Evolutionary conservation across 2,888 invertebrate species (phyloP), one percentile per base, ranked within the genome.

Genomic region (Apamea crenata): DNA sequence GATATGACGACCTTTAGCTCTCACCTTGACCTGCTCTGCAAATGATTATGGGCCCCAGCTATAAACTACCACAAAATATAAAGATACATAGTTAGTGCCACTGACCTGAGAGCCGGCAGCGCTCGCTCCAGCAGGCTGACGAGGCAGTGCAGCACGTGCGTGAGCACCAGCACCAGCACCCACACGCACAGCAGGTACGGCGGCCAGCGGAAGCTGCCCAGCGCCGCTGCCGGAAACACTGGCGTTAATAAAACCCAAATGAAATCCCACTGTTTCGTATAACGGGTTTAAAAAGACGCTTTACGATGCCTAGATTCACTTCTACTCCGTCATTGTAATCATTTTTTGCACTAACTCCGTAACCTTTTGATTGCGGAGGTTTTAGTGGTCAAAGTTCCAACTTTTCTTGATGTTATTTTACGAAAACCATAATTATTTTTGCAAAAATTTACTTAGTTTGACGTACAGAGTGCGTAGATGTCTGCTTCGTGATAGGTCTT

Each of bases 201-300:
- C 86, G 97, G 96, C 96, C 96, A 97, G 44, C 95, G 95, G 93
- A 95, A 94, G 61, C 95, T 95, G 91, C 95, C 95, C 90, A 96
- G 83, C 72, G 96, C 93, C 71, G 71, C 71, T 71, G 61, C 36
- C 71, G 61, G n/a, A 61, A 71, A 71, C n/a, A 71, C 71, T 61
- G 21, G 36, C n/a, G 71, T 71, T 56, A 59, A 7, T 71, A 12
- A 71, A 61, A 36, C 7, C 36, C 59, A 21, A 12, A 71, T 61
- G 0, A 21, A 36, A 36, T 59, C 56, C n/a, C 36, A 32, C 16
- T 12, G 18, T 40, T 71, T 40, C n/a, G 7, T 21, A 40, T 40
- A 50, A 21, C 12, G 4, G 4, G 12, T n/a, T 36, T 61, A 21
- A 71, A n/a, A 36, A 36, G 25, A 36, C 70, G 12, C 36, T 32